Evolutionary conservation across 2,113 vertebrate genomes (phyloP).

Genomic region (Platichthys stellatus): DNA sequence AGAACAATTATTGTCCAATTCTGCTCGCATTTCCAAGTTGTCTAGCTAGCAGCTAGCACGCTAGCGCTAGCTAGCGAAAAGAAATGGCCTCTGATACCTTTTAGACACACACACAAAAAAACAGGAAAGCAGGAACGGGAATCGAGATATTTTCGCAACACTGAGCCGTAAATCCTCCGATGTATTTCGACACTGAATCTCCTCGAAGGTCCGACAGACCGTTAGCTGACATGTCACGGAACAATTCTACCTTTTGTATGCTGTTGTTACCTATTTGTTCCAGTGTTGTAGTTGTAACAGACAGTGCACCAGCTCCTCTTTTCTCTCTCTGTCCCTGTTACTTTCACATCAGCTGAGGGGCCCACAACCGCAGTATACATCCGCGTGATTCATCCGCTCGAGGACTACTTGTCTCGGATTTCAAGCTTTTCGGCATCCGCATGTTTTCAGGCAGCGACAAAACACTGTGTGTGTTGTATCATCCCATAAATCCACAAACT

Average conservation of each 20-base stretch:
- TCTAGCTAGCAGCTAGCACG: conserved; percentile 54
- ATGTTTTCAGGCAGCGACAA: not conserved
- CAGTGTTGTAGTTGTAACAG: conserved; percentile 84
- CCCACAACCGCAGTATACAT: conserved; percentile 79
- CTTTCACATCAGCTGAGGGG: conserved; percentile 81
- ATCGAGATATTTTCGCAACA: conserved; percentile 76
- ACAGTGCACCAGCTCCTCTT: conserved; percentile 83
- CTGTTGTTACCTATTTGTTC: conserved; percentile 85
- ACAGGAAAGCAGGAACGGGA: conserved; percentile 81
- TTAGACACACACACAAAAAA: conserved; percentile 74
- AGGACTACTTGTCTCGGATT: conserved; percentile 72
- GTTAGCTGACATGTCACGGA: conserved; percentile 59
- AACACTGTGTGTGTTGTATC: not conserved
- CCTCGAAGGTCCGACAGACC: conserved; percentile 38
- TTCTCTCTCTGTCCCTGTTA: conserved; percentile 72
- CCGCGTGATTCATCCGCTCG: conserved; percentile 77
- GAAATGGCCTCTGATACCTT: conserved; percentile 81
- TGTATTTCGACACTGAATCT: conserved; percentile 48
- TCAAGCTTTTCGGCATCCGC: not conserved
- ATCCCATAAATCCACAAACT: not conserved
- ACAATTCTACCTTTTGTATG: conserved; percentile 55
- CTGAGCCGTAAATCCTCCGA: conserved; percentile 40
- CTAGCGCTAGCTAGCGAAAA: conserved; percentile 69
- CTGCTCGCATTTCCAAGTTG: conserved; percentile 32
- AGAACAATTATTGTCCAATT: conserved; percentile 7